Conservation (phyloP, 64 coral and sea anemone species). For the Montipora capricornis region DNA sequence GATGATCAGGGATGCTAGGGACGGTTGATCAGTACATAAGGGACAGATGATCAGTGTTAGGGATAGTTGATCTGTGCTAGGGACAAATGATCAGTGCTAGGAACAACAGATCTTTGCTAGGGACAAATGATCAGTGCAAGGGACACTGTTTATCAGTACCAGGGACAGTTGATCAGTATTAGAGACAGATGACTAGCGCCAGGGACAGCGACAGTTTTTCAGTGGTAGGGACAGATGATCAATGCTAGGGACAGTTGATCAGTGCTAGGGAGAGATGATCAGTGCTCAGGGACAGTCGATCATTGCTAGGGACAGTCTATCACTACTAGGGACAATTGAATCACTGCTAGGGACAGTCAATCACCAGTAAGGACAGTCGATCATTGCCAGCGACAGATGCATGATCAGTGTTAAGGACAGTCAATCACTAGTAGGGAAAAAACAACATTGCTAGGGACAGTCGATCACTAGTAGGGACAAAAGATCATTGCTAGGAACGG, state of each 20-base stretch:
- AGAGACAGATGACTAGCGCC: neutral
- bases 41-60: neutral
- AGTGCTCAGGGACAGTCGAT: neutral
- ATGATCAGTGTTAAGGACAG: no score
- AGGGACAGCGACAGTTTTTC: no score
- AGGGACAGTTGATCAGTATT: neutral
- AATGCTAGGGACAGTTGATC: neutral
- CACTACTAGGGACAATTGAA: neutral
- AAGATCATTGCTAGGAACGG: no score
- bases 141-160: neutral
- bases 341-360: neutral
- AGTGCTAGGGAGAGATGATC: neutral
- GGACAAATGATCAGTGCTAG: neutral
- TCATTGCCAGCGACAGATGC: neutral
- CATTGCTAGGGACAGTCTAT: neutral
- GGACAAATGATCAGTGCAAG: no score
- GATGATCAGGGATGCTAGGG: neutral
- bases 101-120: neutral
- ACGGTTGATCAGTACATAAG: neutral
- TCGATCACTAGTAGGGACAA: no score
- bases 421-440: no score
- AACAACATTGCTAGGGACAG: no score
- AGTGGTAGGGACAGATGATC: no score
- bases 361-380: neutral
- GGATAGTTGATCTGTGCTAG: neutral